Percentiles rank a stretch among this genome's conserved stretches.
phyloP scores from a whole-genome alignment of 64 coral and sea anemone species.

The Dendronephthya gigantea region DNA sequence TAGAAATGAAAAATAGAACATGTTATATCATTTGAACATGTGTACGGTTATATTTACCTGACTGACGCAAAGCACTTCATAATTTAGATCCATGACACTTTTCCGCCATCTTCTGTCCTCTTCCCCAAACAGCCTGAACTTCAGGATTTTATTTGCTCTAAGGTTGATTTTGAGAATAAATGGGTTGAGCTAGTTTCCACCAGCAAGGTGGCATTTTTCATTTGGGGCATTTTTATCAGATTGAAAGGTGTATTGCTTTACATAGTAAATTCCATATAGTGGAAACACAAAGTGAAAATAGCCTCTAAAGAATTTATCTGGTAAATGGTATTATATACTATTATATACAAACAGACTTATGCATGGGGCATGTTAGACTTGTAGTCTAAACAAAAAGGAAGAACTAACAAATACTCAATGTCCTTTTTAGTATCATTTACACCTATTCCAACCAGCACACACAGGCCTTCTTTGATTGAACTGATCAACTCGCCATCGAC shows the following conservation, averaged over 20 bases:
- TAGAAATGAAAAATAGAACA: too few relatives aligned
- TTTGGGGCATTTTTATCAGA: too few relatives aligned
- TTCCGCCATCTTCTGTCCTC: conserved; percentile 93
- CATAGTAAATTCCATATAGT: too few relatives aligned
- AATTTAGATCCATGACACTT: conserved; percentile 73
- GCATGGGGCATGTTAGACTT: background rate
- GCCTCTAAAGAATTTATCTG: too few relatives aligned
- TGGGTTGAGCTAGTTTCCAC: background rate
- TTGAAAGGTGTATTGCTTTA: too few relatives aligned
- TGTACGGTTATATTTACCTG: conserved; percentile 43
- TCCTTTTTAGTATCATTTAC: conserved; percentile 86
- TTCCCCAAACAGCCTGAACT: conserved; percentile 78
- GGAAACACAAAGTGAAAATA: too few relatives aligned
- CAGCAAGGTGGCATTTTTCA: too few relatives aligned
- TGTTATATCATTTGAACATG: too few relatives aligned
- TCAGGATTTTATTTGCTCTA: conserved; percentile 88
- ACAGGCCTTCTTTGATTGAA: conserved; percentile 79
- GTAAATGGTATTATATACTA: too few relatives aligned
- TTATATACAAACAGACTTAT: too few relatives aligned
- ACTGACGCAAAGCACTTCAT: conserved; percentile 90
- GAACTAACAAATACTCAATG: conserved; percentile 87
- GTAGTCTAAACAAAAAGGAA: background rate
- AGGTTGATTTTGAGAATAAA: background rate
- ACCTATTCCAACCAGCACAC: conserved; percentile 83
- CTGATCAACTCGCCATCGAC: conserved; percentile 94